Base-by-base conservation (phyloP, 2,113 vertebrate genomes). In the Macquaria australasica region DNA sequence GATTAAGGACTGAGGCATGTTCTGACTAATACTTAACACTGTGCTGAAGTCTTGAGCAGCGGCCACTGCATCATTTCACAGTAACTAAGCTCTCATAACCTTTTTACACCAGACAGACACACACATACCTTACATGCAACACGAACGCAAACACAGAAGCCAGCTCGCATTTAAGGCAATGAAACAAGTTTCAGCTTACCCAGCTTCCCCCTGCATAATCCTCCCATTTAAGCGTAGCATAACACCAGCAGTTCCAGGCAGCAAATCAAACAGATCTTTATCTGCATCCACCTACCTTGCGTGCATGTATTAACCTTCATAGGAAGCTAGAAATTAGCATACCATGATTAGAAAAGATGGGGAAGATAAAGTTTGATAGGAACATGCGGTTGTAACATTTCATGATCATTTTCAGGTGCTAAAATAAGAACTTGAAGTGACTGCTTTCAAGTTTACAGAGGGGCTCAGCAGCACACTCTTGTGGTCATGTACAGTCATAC, bases 401-500 rank as follows among this genome's bases (percentile, higher is more conserved):
- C 6, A 69, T 63, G 37, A 77, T 81, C 5, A 81, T 87, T 73
- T 83, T 79, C 8, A 75, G 37, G 12, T 0, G 4, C 18, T 60
- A 67, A 62, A 78, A 51, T 31, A 76, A 15, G 14, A 75, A 50
- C 25, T 50, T 63, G 8, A 78, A 50, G 41, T 60, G 58, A 48
- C 34, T 79, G 68, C 67, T 79, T 79, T 77, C 68, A 83, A 66
- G 82, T 81, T 56, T 14, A 41, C 21, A 43, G 9, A 63, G 58
- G 86, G 74, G 62, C 88, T 93, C 93, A 74, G 80, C 82, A 95
- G 94, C 92, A 69, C 93, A 81, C 93, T 91, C 95, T 95, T 85
- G 92, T 95, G 95, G 94, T 75, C 74, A 83, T 56, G 84, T 77
- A 9, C 2, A 28, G 25, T 69, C 48, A 58, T 16, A 68, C 14